A percentile compares a stretch with the other conserved stretches of the same genome.
These are phyloP conservation scores for Oceanodroma tethys DNA, from an alignment of 2,113 vertebrate species.

Conservation along the genomic window DNA sequence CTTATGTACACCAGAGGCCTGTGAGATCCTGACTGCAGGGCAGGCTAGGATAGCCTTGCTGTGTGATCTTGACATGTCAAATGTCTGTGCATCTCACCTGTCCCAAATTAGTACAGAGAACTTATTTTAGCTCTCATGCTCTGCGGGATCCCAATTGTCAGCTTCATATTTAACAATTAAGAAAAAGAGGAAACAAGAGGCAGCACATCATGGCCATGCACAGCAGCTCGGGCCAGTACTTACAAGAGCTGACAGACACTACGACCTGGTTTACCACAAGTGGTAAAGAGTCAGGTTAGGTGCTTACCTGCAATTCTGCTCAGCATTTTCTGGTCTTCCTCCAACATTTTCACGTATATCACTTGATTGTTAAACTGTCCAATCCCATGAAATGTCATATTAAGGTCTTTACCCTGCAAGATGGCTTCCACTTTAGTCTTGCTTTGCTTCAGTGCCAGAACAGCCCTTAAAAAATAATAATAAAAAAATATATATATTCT, in stretches of 20 bases:
- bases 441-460: conserved; percentile 48
- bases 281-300: background rate
- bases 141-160: background rate
- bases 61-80: background rate
- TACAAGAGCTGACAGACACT: background rate
- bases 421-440: conserved; percentile 51
- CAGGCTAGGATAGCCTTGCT: background rate
- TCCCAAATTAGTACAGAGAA: background rate
- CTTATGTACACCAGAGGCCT: background rate
- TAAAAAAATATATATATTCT: background rate
- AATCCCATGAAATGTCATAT: conserved; percentile 36
- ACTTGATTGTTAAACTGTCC: conserved; percentile 51
- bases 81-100: background rate
- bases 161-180: background rate
- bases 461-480: background rate
- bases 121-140: background rate
- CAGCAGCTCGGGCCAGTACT: background rate
- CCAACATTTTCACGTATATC: conserved; percentile 44
- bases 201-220: background rate
- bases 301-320: conserved; percentile 26
- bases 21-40: background rate
- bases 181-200: background rate
- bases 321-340: background rate
- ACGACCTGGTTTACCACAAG: background rate
- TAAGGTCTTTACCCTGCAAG: conserved; percentile 33